Conservation (phyloP, 2,888 invertebrate species). For the Papilio gigon region DNA sequence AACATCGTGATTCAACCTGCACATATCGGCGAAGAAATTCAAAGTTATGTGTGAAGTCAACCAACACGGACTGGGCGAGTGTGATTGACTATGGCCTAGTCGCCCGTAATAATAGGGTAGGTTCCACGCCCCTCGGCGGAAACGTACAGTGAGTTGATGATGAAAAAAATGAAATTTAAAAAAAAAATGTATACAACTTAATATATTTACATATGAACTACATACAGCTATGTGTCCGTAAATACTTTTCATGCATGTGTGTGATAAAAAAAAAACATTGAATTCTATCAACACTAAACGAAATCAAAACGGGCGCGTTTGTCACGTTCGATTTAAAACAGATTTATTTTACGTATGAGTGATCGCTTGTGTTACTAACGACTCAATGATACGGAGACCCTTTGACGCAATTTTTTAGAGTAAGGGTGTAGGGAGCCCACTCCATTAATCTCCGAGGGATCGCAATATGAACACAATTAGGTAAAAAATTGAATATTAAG, state of each 20-base stretch:
- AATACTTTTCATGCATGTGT: neutral
- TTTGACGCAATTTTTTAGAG: constrained; percentile 68
- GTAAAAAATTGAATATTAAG: constrained; percentile 67
- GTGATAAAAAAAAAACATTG: constrained; percentile 3
- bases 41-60: too few species aligned
- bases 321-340: constrained; percentile 54
- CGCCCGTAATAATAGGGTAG: too few species aligned
- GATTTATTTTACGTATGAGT: constrained; percentile 70
- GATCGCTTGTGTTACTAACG: constrained; percentile 70
- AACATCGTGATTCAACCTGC: too few species aligned
- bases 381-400: constrained; percentile 68
- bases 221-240: too few species aligned
- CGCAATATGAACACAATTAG: constrained; percentile 59
- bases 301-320: constrained; percentile 50
- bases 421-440: constrained; percentile 61
- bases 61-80: too few species aligned
- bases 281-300: constrained; percentile 40
- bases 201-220: too few species aligned
- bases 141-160: too few species aligned
- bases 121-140: too few species aligned
- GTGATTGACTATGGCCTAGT: too few species aligned
- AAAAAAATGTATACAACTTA: too few species aligned
- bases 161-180: too few species aligned
- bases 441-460: constrained; percentile 66
- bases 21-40: too few species aligned